Percentiles rank a stretch among this genome's conserved stretches.
Conservation (phyloP, 2,888 invertebrate species). For the Meteorus cinctellus region DNA sequence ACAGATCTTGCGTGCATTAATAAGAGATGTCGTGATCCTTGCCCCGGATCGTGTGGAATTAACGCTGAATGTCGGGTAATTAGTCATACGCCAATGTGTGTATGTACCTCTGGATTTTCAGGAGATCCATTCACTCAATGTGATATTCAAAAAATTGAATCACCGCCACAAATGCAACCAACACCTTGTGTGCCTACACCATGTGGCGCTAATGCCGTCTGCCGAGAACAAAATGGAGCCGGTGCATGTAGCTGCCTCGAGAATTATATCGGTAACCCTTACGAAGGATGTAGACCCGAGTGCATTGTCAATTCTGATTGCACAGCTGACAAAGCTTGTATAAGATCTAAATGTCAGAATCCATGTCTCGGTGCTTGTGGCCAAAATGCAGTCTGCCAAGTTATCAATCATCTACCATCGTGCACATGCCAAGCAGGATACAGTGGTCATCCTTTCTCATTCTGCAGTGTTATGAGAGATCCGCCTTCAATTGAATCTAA, state of each 20-base stretch:
- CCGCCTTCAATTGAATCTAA: slow-evolving; percentile 47
- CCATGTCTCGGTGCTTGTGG: slow-evolving; percentile 87
- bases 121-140: slow-evolving; percentile 78
- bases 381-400: slow-evolving; percentile 79
- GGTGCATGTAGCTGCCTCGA: slow-evolving; percentile 76
- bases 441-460: slow-evolving; percentile 79
- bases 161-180: slow-evolving; percentile 41
- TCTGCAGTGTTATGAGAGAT: slow-evolving; percentile 69
- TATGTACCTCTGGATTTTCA: slow-evolving; percentile 75
- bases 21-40: slow-evolving; percentile 86
- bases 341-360: slow-evolving; percentile 80
- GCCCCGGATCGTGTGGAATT: slow-evolving; percentile 84
- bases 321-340: slow-evolving; percentile 80
- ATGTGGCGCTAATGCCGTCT: slow-evolving; percentile 88
- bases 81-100: slow-evolving; percentile 85
- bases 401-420: slow-evolving; percentile 79
- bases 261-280: slow-evolving; percentile 79
- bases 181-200: slow-evolving; percentile 85
- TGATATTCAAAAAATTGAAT: slow-evolving; percentile 55
- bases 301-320: slow-evolving; percentile 81
- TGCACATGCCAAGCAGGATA: slow-evolving; percentile 78
- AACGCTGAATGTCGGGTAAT: slow-evolving; percentile 84
- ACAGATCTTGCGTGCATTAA: slow-evolving; percentile 84
- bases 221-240: slow-evolving; percentile 77
- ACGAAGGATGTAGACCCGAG: slow-evolving; percentile 81